Percentiles rank a stretch among this genome's conserved stretches.
Conservation (phyloP, 2,797 vertebrate genomes). For the Pseudochirops cupreus region DNA sequence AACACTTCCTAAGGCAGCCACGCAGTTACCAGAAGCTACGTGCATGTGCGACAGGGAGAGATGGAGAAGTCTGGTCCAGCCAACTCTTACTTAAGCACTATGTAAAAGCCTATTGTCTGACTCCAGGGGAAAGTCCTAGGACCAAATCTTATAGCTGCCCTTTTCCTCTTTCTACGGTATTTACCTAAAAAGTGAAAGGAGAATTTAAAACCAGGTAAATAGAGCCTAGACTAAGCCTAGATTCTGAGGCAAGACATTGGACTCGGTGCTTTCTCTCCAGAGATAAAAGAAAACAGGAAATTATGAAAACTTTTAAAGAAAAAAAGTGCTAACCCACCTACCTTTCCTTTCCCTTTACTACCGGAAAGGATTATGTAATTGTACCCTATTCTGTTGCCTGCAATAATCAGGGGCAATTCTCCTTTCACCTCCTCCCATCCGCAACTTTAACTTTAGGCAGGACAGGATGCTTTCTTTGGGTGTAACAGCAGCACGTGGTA, state of each 20-base stretch:
- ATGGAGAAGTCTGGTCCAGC: neutral
- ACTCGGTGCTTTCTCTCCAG: neutral
- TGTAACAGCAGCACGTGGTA: neutral
- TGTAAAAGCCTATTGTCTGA: neutral
- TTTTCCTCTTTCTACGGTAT: neutral
- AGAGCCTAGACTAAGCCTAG: neutral
- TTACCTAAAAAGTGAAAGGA: no score
- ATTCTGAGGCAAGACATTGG: neutral
- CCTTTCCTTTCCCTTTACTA: neutral
- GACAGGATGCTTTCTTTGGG: neutral
- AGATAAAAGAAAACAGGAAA: neutral
- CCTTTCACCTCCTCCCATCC: neutral
- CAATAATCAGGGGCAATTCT: neutral
- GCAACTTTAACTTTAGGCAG: neutral
- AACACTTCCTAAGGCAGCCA: neutral
- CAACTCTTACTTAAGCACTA: neutral
- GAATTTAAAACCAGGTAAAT: neutral
- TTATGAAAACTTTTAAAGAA: neutral
- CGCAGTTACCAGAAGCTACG: no score
- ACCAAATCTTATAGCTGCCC: neutral
- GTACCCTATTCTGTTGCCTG: neutral
- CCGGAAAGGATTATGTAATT: conserved; percentile 50
- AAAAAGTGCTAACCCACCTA: neutral
- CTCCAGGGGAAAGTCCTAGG: neutral
- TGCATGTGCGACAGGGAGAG: neutral